These are phyloP conservation scores for Alligator sinensis DNA, from an alignment of 2,113 vertebrate species.

Conservation along the genomic window DNA sequence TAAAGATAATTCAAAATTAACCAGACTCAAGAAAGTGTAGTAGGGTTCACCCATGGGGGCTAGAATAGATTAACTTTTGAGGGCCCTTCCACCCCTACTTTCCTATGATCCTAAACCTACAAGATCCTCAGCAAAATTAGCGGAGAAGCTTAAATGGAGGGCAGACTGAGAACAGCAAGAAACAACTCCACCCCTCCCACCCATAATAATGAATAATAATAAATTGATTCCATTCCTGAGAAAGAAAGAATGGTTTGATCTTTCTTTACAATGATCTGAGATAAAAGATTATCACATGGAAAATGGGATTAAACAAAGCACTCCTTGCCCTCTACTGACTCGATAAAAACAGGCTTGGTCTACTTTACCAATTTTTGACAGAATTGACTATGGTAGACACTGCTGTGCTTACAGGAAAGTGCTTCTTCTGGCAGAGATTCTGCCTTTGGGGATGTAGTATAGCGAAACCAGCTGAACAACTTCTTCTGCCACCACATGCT, in stretches of 20 bases:
- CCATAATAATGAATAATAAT: background rate
- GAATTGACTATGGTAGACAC: too few relatives aligned
- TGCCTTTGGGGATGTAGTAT: too few relatives aligned
- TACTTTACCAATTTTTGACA: too few relatives aligned
- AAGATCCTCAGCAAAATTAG: background rate
- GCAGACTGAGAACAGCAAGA: background rate
- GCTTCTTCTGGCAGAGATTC: too few relatives aligned
- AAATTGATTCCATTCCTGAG: background rate
- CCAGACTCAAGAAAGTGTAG: background rate
- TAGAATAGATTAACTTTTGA: too few relatives aligned
- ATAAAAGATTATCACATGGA: background rate
- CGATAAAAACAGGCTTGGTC: background rate
- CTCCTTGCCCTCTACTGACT: background rate
- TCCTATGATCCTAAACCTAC: background rate
- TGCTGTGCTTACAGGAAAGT: too few relatives aligned
- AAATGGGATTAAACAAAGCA: constrained; percentile 1
- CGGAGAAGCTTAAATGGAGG: background rate
- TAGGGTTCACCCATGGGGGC: too few relatives aligned
- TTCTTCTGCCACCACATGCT: too few relatives aligned
- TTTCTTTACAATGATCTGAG: background rate
- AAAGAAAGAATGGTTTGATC: background rate
- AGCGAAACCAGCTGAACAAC: too few relatives aligned
- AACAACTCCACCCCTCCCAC: background rate
- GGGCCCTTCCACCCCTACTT: too few relatives aligned
- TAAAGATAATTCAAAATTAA: background rate